Evolutionary conservation across 2,888 invertebrate species (phyloP).

Genomic region (Caenorhabditis macrosperma): DNA sequence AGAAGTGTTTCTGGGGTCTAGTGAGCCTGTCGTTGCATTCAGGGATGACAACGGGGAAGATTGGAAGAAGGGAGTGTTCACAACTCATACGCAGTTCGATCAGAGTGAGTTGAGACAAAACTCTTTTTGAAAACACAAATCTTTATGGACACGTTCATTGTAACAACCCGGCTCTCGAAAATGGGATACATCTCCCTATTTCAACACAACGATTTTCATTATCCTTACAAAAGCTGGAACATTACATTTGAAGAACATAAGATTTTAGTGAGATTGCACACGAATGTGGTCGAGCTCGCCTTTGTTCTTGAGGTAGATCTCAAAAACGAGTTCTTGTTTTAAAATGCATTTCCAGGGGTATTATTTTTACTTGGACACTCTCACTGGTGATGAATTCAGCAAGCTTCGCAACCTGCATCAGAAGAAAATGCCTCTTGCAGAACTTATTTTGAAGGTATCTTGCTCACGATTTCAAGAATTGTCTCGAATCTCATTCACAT

Average conservation of each 20-base stretch:
- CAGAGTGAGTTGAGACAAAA: conserved; percentile 52
- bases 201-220: conserved; percentile 69
- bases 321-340: not conserved
- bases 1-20: conserved; percentile 66
- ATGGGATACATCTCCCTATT: conserved; percentile 66
- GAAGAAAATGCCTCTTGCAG: conserved; percentile 62
- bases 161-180: conserved; percentile 65
- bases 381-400: conserved; percentile 70
- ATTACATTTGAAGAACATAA: conserved; percentile 55
- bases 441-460: conserved; percentile 47
- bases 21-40: conserved; percentile 67
- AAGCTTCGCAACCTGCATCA: conserved; percentile 65
- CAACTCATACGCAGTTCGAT: conserved; percentile 69
- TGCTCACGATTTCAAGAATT: not conserved
- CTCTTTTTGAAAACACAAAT: not conserved
- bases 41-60: conserved; percentile 55
- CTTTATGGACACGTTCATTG: conserved; percentile 62
- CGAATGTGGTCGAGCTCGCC: conserved; percentile 64
- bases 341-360: conserved; percentile 39
- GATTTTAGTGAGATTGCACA: conserved; percentile 59
- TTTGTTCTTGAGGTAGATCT: conserved; percentile 61
- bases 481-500: too few species aligned
- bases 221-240: conserved; percentile 67
- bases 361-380: conserved; percentile 63
- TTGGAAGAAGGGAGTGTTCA: conserved; percentile 70